Evolutionary conservation across 1,140 invertebrate genomes (phyloP).

Genomic region (Drosophila biarmipes): DNA sequence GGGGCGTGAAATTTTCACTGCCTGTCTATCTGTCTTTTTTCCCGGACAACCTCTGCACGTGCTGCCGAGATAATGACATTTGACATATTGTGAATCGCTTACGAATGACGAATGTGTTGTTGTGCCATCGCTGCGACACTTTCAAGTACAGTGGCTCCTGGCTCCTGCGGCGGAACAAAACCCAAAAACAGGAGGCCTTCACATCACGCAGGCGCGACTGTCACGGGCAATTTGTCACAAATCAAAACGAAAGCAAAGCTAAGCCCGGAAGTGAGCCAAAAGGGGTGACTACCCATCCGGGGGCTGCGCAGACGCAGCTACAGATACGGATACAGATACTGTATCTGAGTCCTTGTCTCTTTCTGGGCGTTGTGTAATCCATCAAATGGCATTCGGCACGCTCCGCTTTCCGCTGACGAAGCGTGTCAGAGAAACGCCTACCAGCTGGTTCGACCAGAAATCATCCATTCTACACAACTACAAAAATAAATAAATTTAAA

Average conservation of each 20-base stretch:
- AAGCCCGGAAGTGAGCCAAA: slow-evolving; percentile 24
- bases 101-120: slow-evolving; percentile 80
- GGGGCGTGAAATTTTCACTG: slow-evolving; percentile 44
- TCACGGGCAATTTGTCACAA: slow-evolving; percentile 77
- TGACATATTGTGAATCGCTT: slow-evolving; percentile 69
- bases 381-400: slow-evolving; percentile 67
- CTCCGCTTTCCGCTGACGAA: slow-evolving; percentile 61
- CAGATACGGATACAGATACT: slow-evolving; percentile 32
- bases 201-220: slow-evolving; percentile 52
- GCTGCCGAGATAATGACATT: slow-evolving; percentile 67
- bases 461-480: slow-evolving; percentile 23
- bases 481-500: background rate
- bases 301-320: slow-evolving; percentile 25
- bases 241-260: slow-evolving; percentile 71
- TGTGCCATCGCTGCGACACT: slow-evolving; percentile 70
- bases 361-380: slow-evolving; percentile 60
- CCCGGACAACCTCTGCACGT: slow-evolving; percentile 14
- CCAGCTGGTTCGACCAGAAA: slow-evolving; percentile 36
- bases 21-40: slow-evolving; percentile 11
- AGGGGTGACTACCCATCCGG: slow-evolving; percentile 59
- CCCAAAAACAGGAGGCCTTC: background rate
- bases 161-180: slow-evolving; percentile 10
- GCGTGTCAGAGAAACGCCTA: slow-evolving; percentile 71
- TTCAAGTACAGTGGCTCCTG: slow-evolving; percentile 60
- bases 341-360: slow-evolving; percentile 22